Percentiles rank a stretch among this genome's conserved stretches.
Evolutionary conservation across 1,140 invertebrate species (phyloP).

Genomic region (Varroa destructor): DNA sequence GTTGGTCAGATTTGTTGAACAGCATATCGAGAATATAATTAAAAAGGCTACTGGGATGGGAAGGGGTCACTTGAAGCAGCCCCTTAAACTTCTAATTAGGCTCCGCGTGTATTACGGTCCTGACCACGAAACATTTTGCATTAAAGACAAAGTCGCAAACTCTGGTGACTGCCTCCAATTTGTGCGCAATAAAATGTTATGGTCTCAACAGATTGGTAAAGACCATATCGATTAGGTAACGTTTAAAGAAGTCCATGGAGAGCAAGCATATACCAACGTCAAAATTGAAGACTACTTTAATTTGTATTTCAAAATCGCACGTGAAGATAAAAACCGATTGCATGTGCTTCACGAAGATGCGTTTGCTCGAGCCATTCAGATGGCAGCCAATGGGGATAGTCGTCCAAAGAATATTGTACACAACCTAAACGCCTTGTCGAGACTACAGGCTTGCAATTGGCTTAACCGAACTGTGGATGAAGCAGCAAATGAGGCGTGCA

Average conservation of each 20-base stretch:
- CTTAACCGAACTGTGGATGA: too few relatives aligned
- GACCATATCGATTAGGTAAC: constrained; percentile 31
- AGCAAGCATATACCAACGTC: constrained; percentile 35
- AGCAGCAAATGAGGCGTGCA: too few relatives aligned
- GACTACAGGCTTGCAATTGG: too few relatives aligned
- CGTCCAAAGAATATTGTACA: constrained; percentile 45
- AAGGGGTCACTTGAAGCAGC: constrained; percentile 51
- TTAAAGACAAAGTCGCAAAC: constrained; percentile 48
- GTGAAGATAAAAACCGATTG: constrained; percentile 42
- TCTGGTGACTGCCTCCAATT: constrained; percentile 44
- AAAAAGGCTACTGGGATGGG: constrained; percentile 36
- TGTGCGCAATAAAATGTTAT: constrained; percentile 34
- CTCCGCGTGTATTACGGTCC: constrained; percentile 61
- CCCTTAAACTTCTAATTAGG: constrained; percentile 61
- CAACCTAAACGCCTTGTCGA: constrained; percentile 38
- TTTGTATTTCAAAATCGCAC: constrained; percentile 46
- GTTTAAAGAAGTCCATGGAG: constrained; percentile 35
- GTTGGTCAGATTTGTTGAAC: constrained; percentile 35
- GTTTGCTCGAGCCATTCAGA: constrained; percentile 48
- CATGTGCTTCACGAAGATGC: constrained; percentile 49
- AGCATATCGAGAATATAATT: not conserved
- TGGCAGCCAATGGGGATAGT: constrained; percentile 47
- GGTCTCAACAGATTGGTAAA: constrained; percentile 32
- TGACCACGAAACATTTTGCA: constrained; percentile 47
- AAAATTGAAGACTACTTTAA: constrained; percentile 53